Evolutionary conservation across 2,797 vertebrate genomes (phyloP), one percentile per base, ranked within the genome.

Genomic region (Gila robusta): DNA sequence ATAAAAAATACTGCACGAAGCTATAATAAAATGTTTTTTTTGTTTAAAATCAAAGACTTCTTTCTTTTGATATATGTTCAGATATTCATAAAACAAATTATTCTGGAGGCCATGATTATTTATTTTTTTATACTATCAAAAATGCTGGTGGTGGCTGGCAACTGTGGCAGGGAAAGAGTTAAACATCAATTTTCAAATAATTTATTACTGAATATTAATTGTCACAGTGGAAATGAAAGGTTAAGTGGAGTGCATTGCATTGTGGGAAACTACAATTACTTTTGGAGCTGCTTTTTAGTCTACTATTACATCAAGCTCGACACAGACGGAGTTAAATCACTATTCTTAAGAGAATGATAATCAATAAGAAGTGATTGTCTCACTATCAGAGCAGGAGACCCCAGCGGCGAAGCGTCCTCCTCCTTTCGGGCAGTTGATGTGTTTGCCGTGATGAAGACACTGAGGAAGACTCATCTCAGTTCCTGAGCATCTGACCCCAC

Each of bases 401-500:
- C 98, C 98, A 0, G 98, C 98, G 1, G 96, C 94, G 0, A 96
- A 97, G 35, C 94, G 96, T 8, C 96, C 96, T 0, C 97, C 96
- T 49, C 97, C 97, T 84, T 91, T 94, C 8, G 97, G 96, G 56
- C 98, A 99, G 82, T 89, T 32, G 16, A 97, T 62, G 0, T 96
- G 91, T 54, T 95, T 90, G 0, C 97, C 97, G 0, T 99, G 96
- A 16, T 98, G 97, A 0, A 94, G 95, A 89, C 98, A 99, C 93
- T 99, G 98, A 0, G 95, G 92, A 91, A 99, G 94, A 23, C 97
- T 96, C 92, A 99, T 95, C 95, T 99, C 98, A 0, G 97, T 97
- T n/a, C 98, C 98, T 0, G 98, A 98, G 85, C 98, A 99, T 89
- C 97, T 97, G 74, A 99, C 96, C 0, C 98, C 98, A 0, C 98